phyloP scores from a whole-genome alignment of 1,140 invertebrate species.

The Meloidogyne hapla region DNA sequence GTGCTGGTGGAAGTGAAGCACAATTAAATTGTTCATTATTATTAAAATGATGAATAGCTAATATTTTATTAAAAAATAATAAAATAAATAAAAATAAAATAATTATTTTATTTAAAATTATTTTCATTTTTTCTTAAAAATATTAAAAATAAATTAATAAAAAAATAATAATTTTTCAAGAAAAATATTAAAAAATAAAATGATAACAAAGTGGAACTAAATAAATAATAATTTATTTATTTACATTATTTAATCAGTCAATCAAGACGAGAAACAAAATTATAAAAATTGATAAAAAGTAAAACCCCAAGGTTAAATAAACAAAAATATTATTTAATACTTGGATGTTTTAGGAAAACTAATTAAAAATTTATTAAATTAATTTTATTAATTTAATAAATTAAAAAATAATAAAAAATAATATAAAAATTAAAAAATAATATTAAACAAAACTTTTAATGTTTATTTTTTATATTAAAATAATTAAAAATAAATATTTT shows the following conservation, averaged over 20 bases:
- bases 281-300: neutral
- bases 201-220: neutral
- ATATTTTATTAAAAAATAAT: neutral
- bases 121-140: neutral
- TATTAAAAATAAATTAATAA: neutral
- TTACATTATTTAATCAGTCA: neutral
- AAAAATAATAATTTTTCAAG: neutral
- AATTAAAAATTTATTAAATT: neutral
- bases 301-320: neutral
- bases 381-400: neutral
- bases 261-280: neutral
- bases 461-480: neutral
- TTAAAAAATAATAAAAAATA: neutral
- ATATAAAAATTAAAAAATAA: too few relatives aligned
- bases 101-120: neutral
- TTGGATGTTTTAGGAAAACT: too few relatives aligned
- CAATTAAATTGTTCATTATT: slow-evolving; percentile 16
- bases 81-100: neutral
- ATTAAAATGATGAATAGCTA: neutral
- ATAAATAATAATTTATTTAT: neutral
- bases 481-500: neutral
- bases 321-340: too few relatives aligned
- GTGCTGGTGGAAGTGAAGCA: slow-evolving; percentile 24
- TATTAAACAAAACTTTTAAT: too few relatives aligned
- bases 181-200: neutral